Percentiles rank a stretch among this genome's conserved stretches.
phyloP scores from a whole-genome alignment of 1,140 invertebrate species.

The Cyclina sinensis region DNA sequence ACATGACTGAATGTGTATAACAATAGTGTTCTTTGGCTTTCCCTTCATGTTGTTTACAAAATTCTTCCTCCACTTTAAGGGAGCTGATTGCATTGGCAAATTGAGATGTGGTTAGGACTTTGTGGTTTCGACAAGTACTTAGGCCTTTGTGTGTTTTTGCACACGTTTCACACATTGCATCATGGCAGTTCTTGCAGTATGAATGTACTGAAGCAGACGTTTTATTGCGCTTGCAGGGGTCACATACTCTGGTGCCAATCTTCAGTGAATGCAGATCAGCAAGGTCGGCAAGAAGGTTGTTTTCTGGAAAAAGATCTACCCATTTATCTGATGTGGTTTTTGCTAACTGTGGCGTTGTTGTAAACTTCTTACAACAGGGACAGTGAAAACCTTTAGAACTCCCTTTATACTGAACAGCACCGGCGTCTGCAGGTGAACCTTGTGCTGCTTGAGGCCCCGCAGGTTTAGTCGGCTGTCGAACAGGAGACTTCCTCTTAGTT shows the following conservation, averaged over 20 bases:
- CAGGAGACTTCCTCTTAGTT: not conserved
- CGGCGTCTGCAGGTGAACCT: not conserved
- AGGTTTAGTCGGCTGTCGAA: not conserved
- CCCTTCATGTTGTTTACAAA: slow-evolving; percentile 19
- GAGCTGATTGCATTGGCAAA: slow-evolving; percentile 48
- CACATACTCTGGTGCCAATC: slow-evolving; percentile 40
- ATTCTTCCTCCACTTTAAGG: slow-evolving; percentile 63
- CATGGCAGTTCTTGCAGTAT: slow-evolving; percentile 60
- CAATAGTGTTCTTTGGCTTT: slow-evolving; percentile 55
- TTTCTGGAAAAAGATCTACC: slow-evolving; percentile 56
- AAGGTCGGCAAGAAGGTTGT: slow-evolving; percentile 50
- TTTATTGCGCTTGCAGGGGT: slow-evolving; percentile 60
- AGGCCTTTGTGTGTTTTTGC: slow-evolving; percentile 58
- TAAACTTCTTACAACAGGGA: slow-evolving; percentile 62
- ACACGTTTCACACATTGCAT: slow-evolving; percentile 58
- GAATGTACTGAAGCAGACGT: slow-evolving; percentile 31
- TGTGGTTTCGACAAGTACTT: slow-evolving; percentile 41
- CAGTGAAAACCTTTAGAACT: slow-evolving; percentile 57
- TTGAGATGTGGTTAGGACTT: slow-evolving; percentile 31
- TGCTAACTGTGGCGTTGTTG: slow-evolving; percentile 45
- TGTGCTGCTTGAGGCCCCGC: not conserved
- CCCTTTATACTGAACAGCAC: not conserved
- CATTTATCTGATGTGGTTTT: slow-evolving; percentile 54
- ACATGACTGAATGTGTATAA: slow-evolving; percentile 28
- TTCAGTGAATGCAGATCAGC: slow-evolving; percentile 58